These are phyloP conservation scores for Schizopygopsis pylzovi DNA, from an alignment of 2,797 vertebrate genomes.

Conservation along the genomic window DNA sequence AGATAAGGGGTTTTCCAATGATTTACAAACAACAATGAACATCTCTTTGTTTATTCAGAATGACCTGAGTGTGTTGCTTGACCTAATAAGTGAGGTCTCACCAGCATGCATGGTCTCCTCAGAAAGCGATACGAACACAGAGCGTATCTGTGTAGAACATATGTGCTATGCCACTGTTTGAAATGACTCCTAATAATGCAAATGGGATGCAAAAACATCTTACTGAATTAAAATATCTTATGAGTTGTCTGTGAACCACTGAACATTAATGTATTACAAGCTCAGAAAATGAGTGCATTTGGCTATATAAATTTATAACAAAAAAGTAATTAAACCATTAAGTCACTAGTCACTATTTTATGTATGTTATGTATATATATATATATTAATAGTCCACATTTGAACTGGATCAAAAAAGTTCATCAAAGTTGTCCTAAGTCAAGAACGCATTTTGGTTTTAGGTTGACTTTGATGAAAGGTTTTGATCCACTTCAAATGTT, in stretches of 20 bases:
- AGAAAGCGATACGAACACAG: constrained; percentile 1
- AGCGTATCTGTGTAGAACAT: background rate
- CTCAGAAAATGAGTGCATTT: background rate
- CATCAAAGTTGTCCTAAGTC: no score
- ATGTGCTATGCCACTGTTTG: background rate
- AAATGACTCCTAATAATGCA: background rate
- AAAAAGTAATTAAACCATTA: background rate
- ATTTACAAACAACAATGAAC: background rate
- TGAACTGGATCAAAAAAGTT: no score
- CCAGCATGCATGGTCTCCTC: constrained; percentile 20
- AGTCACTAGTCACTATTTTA: background rate
- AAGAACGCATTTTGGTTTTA: no score
- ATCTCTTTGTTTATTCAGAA: background rate
- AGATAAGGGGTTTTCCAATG: background rate
- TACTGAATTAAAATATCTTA: background rate
- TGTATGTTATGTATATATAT: no score
- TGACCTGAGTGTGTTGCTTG: constrained; percentile 22
- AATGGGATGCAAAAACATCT: no score
- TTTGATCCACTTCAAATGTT: no score
- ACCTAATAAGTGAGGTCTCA: constrained; percentile 15
- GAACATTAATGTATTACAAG: background rate
- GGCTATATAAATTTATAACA: background rate
- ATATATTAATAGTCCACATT: no score
- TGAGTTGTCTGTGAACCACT: constrained; percentile 4
- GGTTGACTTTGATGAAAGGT: no score